Conservation (phyloP, 2,888 invertebrate genomes). For the Drosophila birchii region DNA sequence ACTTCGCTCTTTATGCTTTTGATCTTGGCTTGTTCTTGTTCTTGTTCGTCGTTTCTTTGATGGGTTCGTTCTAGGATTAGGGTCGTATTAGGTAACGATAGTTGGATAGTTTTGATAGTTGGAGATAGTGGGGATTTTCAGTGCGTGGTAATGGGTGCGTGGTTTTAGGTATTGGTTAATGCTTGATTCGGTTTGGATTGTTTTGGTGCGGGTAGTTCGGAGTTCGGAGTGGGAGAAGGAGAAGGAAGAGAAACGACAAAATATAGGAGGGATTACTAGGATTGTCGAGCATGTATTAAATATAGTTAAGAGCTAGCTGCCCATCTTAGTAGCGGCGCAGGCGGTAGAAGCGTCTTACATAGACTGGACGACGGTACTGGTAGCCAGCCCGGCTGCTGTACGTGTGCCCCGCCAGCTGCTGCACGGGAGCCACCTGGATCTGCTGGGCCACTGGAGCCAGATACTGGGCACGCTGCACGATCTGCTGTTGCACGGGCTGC, state of each 20-base stretch:
- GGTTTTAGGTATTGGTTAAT: slow-evolving; percentile 40
- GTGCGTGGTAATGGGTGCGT: slow-evolving; percentile 49
- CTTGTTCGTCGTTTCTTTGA: slow-evolving; percentile 29
- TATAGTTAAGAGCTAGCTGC: slow-evolving; percentile 58
- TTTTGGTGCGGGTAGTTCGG: slow-evolving; percentile 41
- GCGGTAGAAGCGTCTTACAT: slow-evolving; percentile 79
- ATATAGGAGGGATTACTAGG: slow-evolving; percentile 46
- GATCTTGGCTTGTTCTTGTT: slow-evolving; percentile 38
- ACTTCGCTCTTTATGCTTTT: slow-evolving; percentile 70
- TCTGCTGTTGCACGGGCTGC: slow-evolving; percentile 51
- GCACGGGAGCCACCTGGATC: slow-evolving; percentile 27
- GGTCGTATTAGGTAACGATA: slow-evolving; percentile 50
- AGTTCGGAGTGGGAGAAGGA: slow-evolving; percentile 28
- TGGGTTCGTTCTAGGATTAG: slow-evolving; percentile 55
- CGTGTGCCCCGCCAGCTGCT: slow-evolving; percentile 69
- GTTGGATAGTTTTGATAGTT: slow-evolving; percentile 47
- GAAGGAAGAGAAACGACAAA: slow-evolving; percentile 61
- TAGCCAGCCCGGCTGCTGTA: slow-evolving; percentile 77
- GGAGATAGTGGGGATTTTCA: slow-evolving; percentile 32
- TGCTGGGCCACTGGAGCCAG: slow-evolving; percentile 56
- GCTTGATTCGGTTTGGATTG: slow-evolving; percentile 31
- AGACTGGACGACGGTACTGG: slow-evolving; percentile 82
- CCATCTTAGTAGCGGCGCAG: slow-evolving; percentile 76
- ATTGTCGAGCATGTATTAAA: slow-evolving; percentile 63
- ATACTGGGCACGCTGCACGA: slow-evolving; percentile 69